Conservation (phyloP, 2,113 vertebrate genomes). For the Origma solitaria region DNA sequence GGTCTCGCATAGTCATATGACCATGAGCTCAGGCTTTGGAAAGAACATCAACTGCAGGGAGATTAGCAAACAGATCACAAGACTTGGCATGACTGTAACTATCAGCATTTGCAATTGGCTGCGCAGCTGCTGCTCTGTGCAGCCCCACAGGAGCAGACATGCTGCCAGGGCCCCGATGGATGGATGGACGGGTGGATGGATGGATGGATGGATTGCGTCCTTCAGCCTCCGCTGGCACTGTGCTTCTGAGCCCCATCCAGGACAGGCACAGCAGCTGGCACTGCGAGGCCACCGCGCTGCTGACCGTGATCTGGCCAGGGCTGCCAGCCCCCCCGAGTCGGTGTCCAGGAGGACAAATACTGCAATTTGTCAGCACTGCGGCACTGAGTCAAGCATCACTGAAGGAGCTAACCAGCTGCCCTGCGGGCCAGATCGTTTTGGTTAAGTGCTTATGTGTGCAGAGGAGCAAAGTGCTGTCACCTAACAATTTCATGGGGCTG, state of each 20-base stretch:
- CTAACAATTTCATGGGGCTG: neutral
- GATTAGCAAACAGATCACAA: constrained; percentile 43
- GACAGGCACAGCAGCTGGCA: rapidly evolving
- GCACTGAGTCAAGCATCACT: rapidly evolving
- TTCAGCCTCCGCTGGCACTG: rapidly evolving
- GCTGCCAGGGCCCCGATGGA: rapidly evolving
- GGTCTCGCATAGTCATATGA: neutral
- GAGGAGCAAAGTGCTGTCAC: neutral
- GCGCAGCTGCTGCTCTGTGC: neutral
- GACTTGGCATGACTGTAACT: neutral
- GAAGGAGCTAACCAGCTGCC: neutral
- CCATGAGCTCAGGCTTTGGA: neutral
- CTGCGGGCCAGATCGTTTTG: neutral
- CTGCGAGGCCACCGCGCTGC: neutral
- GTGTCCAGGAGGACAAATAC: rapidly evolving
- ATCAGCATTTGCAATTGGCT: neutral
- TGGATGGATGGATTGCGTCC: too few relatives aligned
- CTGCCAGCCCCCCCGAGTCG: rapidly evolving
- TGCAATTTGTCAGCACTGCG: rapidly evolving
- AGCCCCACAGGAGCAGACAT: rapidly evolving
- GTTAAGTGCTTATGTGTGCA: neutral
- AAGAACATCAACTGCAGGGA: neutral
- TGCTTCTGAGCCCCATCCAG: rapidly evolving
- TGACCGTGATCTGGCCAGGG: rapidly evolving
- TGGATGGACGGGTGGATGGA: rapidly evolving